These are phyloP conservation scores for Rhodeus uyekii DNA, from an alignment of 2,797 vertebrate genomes.

Conservation along the genomic window DNA sequence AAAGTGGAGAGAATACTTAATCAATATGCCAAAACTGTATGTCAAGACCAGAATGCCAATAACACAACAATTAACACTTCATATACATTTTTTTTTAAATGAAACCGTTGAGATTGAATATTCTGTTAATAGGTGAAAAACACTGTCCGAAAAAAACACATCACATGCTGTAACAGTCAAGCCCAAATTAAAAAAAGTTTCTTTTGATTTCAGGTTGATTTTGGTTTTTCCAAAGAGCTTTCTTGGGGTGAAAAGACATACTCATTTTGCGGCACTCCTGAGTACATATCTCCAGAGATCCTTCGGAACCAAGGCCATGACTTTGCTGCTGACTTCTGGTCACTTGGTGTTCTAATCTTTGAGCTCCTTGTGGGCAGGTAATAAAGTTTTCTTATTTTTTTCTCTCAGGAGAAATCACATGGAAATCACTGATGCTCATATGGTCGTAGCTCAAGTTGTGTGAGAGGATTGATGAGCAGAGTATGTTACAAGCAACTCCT, in stretches of 20 bases:
- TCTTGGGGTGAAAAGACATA: conserved; percentile 81
- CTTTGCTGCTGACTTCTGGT: conserved; percentile 85
- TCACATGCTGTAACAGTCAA: neutral
- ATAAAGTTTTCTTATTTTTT: neutral
- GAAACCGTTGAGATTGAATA: neutral
- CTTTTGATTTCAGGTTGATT: conserved; percentile 77
- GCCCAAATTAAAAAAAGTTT: neutral
- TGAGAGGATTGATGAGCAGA: too few species aligned
- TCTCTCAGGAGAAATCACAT: neutral
- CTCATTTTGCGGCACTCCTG: conserved; percentile 84
- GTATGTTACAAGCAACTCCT: too few species aligned
- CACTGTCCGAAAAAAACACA: neutral
- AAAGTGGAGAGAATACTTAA: neutral
- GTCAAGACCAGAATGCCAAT: neutral
- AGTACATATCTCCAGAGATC: conserved; percentile 86
- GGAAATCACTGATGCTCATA: neutral
- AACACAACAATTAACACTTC: neutral
- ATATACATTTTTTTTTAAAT: neutral
- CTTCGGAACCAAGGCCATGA: conserved; percentile 86
- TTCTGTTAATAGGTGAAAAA: neutral
- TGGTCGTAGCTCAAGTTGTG: too few species aligned
- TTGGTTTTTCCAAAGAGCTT: conserved; percentile 85
- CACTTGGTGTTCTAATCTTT: conserved; percentile 80
- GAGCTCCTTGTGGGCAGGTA: conserved; percentile 83
- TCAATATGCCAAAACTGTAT: neutral